Conservation (phyloP, 1,140 invertebrate genomes). For the Hirudo medicinalis region DNA sequence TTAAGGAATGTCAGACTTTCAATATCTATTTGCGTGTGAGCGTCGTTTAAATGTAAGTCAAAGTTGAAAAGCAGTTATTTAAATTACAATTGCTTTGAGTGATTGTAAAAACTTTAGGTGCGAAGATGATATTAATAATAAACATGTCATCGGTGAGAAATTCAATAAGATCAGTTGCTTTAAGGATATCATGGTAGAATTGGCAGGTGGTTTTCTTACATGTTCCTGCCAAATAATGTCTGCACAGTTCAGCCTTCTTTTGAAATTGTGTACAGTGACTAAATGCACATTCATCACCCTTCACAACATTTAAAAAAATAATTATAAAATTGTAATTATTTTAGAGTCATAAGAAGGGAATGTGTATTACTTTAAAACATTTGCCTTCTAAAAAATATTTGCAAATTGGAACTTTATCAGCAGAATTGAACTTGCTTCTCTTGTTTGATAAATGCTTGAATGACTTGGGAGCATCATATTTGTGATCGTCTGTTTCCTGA, state of each 20-base stretch:
- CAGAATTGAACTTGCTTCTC: neutral
- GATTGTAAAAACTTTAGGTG: no score
- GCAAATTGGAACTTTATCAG: neutral
- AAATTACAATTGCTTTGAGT: no score
- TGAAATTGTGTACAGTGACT: neutral
- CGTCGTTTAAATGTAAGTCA: no score
- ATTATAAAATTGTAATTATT: neutral
- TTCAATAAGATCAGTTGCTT: no score
- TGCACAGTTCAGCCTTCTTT: neutral
- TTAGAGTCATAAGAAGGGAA: neutral
- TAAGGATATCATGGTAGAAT: slow-evolving; percentile 10
- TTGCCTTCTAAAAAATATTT: slow-evolving; percentile 2
- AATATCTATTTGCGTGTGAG: no score
- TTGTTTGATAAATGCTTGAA: no score
- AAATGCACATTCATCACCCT: slow-evolving; percentile 7
- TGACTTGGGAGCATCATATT: no score
- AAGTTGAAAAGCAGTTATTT: no score
- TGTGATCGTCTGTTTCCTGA: no score
- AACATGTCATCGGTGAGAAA: no score
- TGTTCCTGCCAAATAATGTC: neutral
- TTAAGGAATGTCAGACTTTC: no score
- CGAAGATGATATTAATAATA: no score
- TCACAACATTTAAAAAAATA: neutral
- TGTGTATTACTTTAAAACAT: neutral
- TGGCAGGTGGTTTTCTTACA: neutral